Evolutionary conservation across 2,888 invertebrate genomes (phyloP), one percentile per base, ranked within the genome.

Genomic region (Idaea straminata): DNA sequence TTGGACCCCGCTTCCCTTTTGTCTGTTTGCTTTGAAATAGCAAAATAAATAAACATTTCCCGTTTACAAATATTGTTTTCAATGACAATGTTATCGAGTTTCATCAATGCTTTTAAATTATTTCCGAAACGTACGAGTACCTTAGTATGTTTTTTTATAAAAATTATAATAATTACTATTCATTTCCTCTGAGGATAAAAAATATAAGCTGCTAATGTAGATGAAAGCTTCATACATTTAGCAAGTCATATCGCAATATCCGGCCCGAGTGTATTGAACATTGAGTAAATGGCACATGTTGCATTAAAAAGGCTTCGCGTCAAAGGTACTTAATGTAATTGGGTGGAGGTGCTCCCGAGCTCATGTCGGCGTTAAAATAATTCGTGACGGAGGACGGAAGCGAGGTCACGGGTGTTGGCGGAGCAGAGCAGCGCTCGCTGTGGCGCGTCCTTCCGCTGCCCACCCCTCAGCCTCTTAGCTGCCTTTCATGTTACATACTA

Each of bases 391-490:
- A 74, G 73, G 77, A 77, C 81, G 84, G 85, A 86, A 77, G 82
- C 77, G 82, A 82, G 79, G 82, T 72, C 70, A 80, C 71, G 82
- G 80, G 75, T 74, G 73, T 77, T 79, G 85, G 83, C 78, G 80
- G 77, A 82, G 80, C 78, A 75, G 77, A 82, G 80, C 78, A 75
- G 80, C 78, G 82, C 80, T 77, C 78, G 82, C 80, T 77, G 77
- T 75, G 80, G 78, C 79, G 81, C 84, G 80, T 85, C 83, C 86
- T 86, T 86, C 86, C 86, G 83, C 79, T 74, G 74, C 75, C 76
- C 76, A 80, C 79, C 78, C 81, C 72, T 70, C 77, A 79, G 80
- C 75, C 81, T 75, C 78, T 81, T 78, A 79, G 79, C 78, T 77
- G 78, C 76, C 78, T 79, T 80, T 78, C 77, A 75, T 78, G 73